Base-by-base conservation (phyloP, 30 jellyfish, hydroid and myxozoan species). In the Nemopilema nomurai region DNA sequence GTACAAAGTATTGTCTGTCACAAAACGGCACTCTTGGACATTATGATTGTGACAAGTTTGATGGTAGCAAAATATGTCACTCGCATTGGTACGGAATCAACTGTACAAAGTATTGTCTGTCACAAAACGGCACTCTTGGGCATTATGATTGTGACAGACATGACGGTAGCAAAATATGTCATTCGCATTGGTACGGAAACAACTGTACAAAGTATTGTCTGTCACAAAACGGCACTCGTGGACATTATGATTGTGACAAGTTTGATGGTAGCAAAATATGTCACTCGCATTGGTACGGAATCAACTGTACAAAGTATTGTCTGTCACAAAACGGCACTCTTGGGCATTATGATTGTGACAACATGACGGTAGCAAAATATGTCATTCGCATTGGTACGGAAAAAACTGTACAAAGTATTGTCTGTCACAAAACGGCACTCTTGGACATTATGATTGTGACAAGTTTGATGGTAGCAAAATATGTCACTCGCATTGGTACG, bases 381-480 rank as follows among this genome's bases (percentile, higher is more conserved):
- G 72, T 63, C 29, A 24, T 18, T 3, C 29, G 4, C 29, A 24
- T 23, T 70, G 80, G 80, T 70, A 24, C 64, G 89, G 89, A 1
- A 18, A n/a, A 8, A 79, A 79, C 25, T 79, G 89, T 65, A 26
- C 80, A 20, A 65, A 28, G n/a, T 67, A 32, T 31, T 81, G 90
- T 31, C 25, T 8, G 17, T 67, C 28, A 41, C 24, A 20, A 18
- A 72, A 89, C 67, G 92, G 66, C 23, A 28, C 84, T 0, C 1
- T 22, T 0, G 92, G 96, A 8, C 96, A 89, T 74, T 89, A 75
- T 69, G 51, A 51, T 18, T 89, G 96, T 52, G 87, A 74, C 76
- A 50, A 74, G 26, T 19, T 30, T 6, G 31, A 27, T 74, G 96
- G 92, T 18, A 18, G 49, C 27, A 89, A 63, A 41, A 49, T 29